Evolutionary conservation across 2,888 invertebrate genomes (phyloP), one percentile per base, ranked within the genome.

Genomic region (Sminthurides aquaticus): DNA sequence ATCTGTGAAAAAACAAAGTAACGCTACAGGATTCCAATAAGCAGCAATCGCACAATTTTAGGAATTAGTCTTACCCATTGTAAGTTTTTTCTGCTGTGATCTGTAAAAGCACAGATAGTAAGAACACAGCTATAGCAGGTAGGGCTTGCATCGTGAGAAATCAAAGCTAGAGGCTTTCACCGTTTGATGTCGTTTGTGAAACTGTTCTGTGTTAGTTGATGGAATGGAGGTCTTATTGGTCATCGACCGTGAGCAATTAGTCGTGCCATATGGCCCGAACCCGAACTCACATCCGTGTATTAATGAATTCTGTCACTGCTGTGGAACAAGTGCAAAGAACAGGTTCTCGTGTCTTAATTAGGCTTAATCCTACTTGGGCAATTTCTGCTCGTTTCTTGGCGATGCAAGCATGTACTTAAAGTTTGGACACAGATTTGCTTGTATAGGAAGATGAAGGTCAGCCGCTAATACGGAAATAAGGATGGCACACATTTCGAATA

Each of bases 1-100:
- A 73, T 1, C 73, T 73, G n/a, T n/a, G 62, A 65, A 58, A 49
- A 43, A 54, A 26, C 3, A 43, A 27, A 27, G 15, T 34, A 5
- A 2, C n/a, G n/a, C n/a, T n/a, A n/a, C n/a, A 62, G 5, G n/a
- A n/a, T n/a, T n/a, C n/a, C n/a, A n/a, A n/a, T n/a, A n/a, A n/a
- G n/a, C n/a, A n/a, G n/a, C n/a, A n/a, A n/a, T n/a, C n/a, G n/a
- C n/a, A n/a, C n/a, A n/a, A n/a, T n/a, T n/a, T n/a, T n/a, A n/a
- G n/a, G n/a, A n/a, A n/a, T n/a, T n/a, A n/a, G n/a, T 52, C 11
- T 66, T 65, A 71, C 71, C 70, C 71, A 58, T 59, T 67, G 55
- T 71, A 71, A 8, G 60, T 54, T 49, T 67, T 71, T 57, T 69
- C 70, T 1, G 65, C 49, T 2, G 20, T 15, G 2, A 43, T 18